Evolutionary conservation across 2,797 vertebrate species (phyloP), one percentile per base, ranked within the genome.

Genomic region (Trachurus trachurus): DNA sequence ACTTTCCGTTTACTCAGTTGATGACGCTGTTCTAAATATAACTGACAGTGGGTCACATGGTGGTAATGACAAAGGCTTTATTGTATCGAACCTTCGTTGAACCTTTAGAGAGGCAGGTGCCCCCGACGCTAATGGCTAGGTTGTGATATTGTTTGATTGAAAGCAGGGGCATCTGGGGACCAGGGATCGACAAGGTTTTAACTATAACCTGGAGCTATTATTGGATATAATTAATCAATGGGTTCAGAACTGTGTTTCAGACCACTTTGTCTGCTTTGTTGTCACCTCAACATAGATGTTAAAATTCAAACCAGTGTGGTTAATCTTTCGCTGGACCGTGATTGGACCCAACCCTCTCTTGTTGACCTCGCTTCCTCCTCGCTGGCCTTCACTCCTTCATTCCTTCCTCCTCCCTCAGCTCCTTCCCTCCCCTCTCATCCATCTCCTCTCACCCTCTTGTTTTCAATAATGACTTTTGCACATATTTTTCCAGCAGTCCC

Each of bases 311-410:
- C 82, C 58, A 56, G 31, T 52, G 57, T 17, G 45, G 82, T 86
- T 88, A 82, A 86, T 87, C 57, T 70, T 88, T 84, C 68, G 44
- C 74, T 16, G 8, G 59, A 72, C 80, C 53, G 54, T 66, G 44
- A 77, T 61, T 49, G 37, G 21, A 76, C 69, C 59, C 26, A 61
- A 45, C 59, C 70, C 68, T 22, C 49, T 66, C 50, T 78, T 74
- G 54, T 59, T 62, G 17, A 74, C 53, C 64, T 45, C 68, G 29
- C 60, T 78, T 84, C 70, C 87, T 79, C 57, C 64, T 6, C 37
- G 58, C 11, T 70, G 54, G 16, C 74, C 39, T 62, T 70, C 57
- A 58, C 74, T 72, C 44, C 72, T 65, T 70, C 57, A 56, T 76
- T 72, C 44, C 72, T 65, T 53, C 15, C 26, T 13, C 29, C 39